Conservation (phyloP, 2,888 invertebrate genomes). For the Noctua janthina region DNA sequence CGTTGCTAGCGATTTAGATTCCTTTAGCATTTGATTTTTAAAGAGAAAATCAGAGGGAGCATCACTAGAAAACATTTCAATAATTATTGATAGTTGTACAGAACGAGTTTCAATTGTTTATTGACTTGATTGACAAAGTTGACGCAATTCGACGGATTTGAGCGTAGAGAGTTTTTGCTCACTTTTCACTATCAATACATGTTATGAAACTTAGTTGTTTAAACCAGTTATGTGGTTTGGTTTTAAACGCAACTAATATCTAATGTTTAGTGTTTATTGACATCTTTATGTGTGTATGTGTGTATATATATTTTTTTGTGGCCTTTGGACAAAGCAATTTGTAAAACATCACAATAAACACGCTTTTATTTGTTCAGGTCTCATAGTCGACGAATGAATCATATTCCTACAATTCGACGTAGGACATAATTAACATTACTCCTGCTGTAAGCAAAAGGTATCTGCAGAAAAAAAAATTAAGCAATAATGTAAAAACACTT, state of each 20-base stretch:
- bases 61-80: background rate
- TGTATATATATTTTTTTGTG: no score
- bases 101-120: background rate
- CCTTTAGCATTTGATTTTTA: background rate
- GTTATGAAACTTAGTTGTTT: slow-evolving; percentile 33
- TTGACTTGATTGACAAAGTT: slow-evolving; percentile 27
- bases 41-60: background rate
- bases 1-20: background rate
- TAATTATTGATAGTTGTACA: background rate
- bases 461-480: background rate
- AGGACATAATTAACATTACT: background rate
- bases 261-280: background rate
- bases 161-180: slow-evolving; percentile 28
- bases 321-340: background rate
- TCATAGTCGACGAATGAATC: background rate
- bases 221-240: slow-evolving; percentile 8
- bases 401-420: background rate
- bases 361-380: background rate
- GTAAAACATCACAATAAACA: background rate
- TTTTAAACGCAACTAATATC: slow-evolving; percentile 11
- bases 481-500: background rate
- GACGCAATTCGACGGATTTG: slow-evolving; percentile 16
- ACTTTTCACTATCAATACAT: slow-evolving; percentile 36
- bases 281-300: background rate
- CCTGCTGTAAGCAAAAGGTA: background rate